These are phyloP conservation scores for Morus bassanus DNA, from an alignment of 2,797 vertebrate species.

Conservation along the genomic window DNA sequence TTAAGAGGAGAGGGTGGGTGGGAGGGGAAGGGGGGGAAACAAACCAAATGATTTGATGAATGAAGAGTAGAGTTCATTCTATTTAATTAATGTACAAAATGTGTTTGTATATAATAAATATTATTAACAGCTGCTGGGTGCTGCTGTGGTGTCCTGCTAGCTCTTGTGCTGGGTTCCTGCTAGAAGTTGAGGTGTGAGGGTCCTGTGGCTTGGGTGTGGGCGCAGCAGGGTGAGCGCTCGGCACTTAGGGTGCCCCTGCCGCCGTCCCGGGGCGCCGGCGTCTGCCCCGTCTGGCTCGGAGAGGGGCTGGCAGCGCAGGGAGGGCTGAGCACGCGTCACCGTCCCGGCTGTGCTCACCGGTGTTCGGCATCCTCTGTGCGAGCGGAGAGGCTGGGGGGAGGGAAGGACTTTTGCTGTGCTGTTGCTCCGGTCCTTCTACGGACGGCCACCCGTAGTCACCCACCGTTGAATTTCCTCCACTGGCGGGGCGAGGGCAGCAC, in stretches of 20 bases:
- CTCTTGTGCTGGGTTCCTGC: background rate
- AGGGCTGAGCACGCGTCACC: background rate
- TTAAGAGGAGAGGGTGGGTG: background rate
- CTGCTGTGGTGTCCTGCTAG: background rate
- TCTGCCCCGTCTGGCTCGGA: fast-evolving
- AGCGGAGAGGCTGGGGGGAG: background rate
- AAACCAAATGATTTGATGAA: slow-evolving; percentile 47
- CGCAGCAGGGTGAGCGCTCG: background rate
- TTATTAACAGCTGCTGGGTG: slow-evolving; percentile 33
- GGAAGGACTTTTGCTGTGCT: background rate
- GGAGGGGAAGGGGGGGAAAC: background rate
- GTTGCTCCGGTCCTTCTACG: fast-evolving
- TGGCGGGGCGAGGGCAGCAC: background rate
- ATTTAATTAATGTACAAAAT: slow-evolving; percentile 87
- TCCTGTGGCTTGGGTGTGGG: background rate
- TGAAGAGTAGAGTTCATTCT: slow-evolving; percentile 78
- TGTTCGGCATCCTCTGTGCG: background rate
- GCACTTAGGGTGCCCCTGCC: background rate
- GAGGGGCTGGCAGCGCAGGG: background rate
- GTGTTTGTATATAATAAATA: slow-evolving; percentile 86
- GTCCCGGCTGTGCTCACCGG: fast-evolving
- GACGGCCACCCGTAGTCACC: fast-evolving
- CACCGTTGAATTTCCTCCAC: fast-evolving
- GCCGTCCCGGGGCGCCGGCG: background rate
- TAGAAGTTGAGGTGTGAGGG: background rate